These are phyloP conservation scores for Scleropages formosus DNA, from an alignment of 2,797 vertebrate genomes.

Conservation along the genomic window DNA sequence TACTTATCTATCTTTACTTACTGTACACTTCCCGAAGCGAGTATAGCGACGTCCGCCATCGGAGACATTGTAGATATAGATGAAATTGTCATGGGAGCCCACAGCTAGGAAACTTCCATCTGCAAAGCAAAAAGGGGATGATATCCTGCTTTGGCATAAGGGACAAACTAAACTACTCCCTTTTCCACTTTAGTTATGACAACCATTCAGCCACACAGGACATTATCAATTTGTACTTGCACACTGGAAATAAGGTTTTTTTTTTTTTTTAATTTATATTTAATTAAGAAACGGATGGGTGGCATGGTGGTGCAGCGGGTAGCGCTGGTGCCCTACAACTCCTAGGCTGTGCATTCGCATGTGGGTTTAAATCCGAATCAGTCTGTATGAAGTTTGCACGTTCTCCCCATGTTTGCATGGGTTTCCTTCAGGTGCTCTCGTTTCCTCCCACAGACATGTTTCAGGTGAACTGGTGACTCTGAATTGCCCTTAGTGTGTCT, in stretches of 20 bases:
- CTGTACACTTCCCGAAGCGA: slow-evolving; percentile 81
- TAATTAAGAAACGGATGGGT: not conserved
- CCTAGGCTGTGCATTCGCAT: too few species aligned
- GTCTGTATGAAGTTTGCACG: too few species aligned
- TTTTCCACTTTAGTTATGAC: not conserved
- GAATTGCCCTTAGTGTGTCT: too few species aligned
- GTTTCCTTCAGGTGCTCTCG: too few species aligned
- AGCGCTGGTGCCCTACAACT: too few species aligned
- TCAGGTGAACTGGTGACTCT: too few species aligned
- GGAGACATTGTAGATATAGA: slow-evolving; percentile 86
- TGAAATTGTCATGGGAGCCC: slow-evolving; percentile 91
- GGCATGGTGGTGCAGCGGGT: too few species aligned
- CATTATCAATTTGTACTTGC: not conserved
- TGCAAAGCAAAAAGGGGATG: slow-evolving; percentile 40
- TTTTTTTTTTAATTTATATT: not conserved
- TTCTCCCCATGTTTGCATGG: too few species aligned
- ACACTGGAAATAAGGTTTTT: not conserved
- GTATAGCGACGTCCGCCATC: slow-evolving; percentile 76
- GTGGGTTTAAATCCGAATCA: too few species aligned
- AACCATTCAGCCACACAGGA: not conserved
- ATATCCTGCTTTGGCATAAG: not conserved
- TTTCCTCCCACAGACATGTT: too few species aligned
- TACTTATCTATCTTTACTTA: slow-evolving; percentile 52
- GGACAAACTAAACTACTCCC: not conserved
- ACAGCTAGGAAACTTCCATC: slow-evolving; percentile 86